phyloP scores from a whole-genome alignment of 64 coral and sea anemone species.

The Pocillopora damicornis region DNA sequence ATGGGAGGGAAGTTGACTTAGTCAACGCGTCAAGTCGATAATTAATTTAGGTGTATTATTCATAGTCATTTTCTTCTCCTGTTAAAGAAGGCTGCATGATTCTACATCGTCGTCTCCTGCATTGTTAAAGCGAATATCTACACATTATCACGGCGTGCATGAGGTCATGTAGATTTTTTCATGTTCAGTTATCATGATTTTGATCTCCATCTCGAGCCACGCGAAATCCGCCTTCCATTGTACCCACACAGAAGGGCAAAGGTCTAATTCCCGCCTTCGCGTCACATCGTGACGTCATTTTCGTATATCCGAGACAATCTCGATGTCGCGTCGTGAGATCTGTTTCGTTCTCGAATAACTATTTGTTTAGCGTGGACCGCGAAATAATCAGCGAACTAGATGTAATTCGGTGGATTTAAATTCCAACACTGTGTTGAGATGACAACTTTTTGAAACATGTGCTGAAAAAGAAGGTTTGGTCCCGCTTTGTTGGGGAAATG shows the following conservation, averaged over 20 bases:
- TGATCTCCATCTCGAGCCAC: background rate
- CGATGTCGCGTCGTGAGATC: slow-evolving; percentile 27
- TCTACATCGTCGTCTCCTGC: too few relatives aligned
- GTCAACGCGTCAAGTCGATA: too few relatives aligned
- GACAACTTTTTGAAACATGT: background rate
- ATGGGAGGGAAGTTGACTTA: too few relatives aligned
- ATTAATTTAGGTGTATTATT: too few relatives aligned
- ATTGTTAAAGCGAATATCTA: background rate
- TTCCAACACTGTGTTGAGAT: background rate
- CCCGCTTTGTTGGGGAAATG: background rate
- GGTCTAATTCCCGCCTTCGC: background rate
- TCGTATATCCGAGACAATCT: slow-evolving; percentile 18
- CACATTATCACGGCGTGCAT: background rate
- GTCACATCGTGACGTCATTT: slow-evolving; percentile 24
- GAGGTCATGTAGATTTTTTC: too few relatives aligned
- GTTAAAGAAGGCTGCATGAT: too few relatives aligned
- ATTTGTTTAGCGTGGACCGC: slow-evolving; percentile 6
- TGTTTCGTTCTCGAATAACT: slow-evolving; percentile 30
- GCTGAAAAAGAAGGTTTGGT: background rate
- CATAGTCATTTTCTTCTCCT: too few relatives aligned
- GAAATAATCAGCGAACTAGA: background rate
- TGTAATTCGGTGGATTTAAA: background rate
- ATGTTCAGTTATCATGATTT: background rate
- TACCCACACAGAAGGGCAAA: background rate
- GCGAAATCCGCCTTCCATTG: background rate